Evolutionary conservation across 1,140 invertebrate genomes (phyloP).

Genomic region (Archegozetes longisetosus): DNA sequence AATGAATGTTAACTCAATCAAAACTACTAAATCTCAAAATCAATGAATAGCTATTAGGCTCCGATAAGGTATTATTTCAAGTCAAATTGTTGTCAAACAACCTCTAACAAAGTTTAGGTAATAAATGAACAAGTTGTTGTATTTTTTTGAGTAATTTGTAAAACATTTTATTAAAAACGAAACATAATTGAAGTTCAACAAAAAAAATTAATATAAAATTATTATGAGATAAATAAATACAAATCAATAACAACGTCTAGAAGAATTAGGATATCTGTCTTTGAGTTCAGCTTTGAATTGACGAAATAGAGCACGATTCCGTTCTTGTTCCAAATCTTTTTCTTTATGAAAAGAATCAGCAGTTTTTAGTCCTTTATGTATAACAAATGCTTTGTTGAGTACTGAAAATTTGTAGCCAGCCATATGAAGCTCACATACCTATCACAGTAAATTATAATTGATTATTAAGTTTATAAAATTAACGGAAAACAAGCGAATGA

Average conservation of each 20-base stretch:
- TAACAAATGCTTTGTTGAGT: slow-evolving; percentile 41
- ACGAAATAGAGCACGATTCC: slow-evolving; percentile 36
- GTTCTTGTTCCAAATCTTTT: slow-evolving; percentile 35
- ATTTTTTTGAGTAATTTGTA: too few relatives aligned
- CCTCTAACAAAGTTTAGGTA: too few relatives aligned
- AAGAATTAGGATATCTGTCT: slow-evolving; percentile 38
- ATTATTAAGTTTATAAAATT: slow-evolving; percentile 12
- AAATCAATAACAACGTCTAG: slow-evolving; percentile 34
- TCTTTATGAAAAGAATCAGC: slow-evolving; percentile 35
- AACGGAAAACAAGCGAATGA: neutral
- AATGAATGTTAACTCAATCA: too few relatives aligned
- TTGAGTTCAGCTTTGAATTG: slow-evolving; percentile 42
- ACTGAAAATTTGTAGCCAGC: slow-evolving; percentile 42
- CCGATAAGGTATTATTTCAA: too few relatives aligned
- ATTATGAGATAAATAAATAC: too few relatives aligned
- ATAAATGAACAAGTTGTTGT: too few relatives aligned
- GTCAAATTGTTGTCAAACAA: too few relatives aligned
- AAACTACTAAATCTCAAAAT: too few relatives aligned
- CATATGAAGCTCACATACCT: slow-evolving; percentile 44
- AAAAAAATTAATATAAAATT: too few relatives aligned
- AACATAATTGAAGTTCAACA: too few relatives aligned
- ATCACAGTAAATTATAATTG: slow-evolving; percentile 22
- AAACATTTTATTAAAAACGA: too few relatives aligned
- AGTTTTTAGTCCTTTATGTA: slow-evolving; percentile 40
- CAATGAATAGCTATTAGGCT: too few relatives aligned